Conservation (phyloP, 2,797 vertebrate species). For the Cynopterus sphinx region DNA sequence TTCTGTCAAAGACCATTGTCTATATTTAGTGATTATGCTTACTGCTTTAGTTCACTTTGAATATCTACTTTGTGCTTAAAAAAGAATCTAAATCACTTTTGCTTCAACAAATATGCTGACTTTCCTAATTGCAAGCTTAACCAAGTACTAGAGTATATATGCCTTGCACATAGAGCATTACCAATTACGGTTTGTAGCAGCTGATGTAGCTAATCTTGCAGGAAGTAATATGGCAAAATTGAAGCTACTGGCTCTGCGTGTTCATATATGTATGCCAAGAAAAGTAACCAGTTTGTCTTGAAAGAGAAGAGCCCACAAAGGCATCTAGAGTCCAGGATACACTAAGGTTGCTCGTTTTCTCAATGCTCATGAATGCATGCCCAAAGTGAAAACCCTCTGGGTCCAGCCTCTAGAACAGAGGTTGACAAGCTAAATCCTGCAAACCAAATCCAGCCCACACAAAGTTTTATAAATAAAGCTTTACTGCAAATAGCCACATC, state of each 20-base stretch:
- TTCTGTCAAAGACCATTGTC: slow-evolving; percentile 29
- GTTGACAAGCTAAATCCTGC: neutral
- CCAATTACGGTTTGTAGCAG: slow-evolving; percentile 58
- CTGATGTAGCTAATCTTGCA: slow-evolving; percentile 60
- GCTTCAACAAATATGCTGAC: slow-evolving; percentile 73
- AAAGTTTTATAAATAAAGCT: neutral
- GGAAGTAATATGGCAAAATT: neutral
- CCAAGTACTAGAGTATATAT: slow-evolving; percentile 39
- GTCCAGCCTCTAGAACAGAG: neutral
- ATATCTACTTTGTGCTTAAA: slow-evolving; percentile 69
- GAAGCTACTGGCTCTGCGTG: neutral
- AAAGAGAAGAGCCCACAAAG: neutral
- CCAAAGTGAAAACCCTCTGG: neutral
- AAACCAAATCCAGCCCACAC: neutral
- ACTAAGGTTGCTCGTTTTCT: neutral
- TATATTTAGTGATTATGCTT: slow-evolving; percentile 74
- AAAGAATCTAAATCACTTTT: slow-evolving; percentile 73
- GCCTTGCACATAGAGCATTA: slow-evolving; percentile 55
- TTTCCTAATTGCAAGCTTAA: slow-evolving; percentile 65
- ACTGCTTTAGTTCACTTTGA: slow-evolving; percentile 67
- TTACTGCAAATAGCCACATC: neutral
- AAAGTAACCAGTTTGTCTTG: neutral
- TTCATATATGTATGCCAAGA: neutral
- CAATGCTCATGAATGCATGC: neutral
- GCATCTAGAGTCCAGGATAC: neutral